A percentile compares a stretch with the other conserved stretches of the same genome.
These are phyloP conservation scores for Lamproptera curius DNA, from an alignment of 2,888 invertebrate species.

Conservation along the genomic window DNA sequence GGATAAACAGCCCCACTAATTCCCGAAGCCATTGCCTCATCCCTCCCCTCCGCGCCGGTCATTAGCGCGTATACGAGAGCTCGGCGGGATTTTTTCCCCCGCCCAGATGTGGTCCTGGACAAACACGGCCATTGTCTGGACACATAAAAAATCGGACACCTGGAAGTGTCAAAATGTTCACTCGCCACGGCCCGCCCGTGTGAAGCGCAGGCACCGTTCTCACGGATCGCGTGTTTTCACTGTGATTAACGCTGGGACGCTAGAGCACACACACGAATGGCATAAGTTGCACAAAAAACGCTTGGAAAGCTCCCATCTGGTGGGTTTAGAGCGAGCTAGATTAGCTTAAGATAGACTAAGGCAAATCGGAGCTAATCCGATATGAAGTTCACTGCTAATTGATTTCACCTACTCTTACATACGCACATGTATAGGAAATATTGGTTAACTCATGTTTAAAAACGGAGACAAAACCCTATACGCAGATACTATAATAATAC, in stretches of 20 bases:
- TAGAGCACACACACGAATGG: constrained; percentile 22
- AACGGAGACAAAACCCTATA: too few relatives aligned
- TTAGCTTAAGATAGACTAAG: too few relatives aligned
- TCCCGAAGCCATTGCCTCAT: constrained; percentile 34
- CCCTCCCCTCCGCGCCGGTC: constrained; percentile 40
- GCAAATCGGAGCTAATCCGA: too few relatives aligned
- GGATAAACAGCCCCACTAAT: constrained; percentile 53
- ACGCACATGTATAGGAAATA: too few relatives aligned
- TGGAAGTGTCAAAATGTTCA: constrained; percentile 78
- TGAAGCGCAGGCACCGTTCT: constrained; percentile 45
- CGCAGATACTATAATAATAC: too few relatives aligned
- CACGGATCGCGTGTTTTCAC: constrained; percentile 28
- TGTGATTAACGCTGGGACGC: constrained; percentile 32
- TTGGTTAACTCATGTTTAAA: too few relatives aligned
- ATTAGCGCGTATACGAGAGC: constrained; percentile 72
- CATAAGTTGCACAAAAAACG: constrained; percentile 13
- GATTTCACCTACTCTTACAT: too few relatives aligned
- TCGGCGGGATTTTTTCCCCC: constrained; percentile 66
- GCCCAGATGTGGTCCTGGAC: constrained; percentile 72
- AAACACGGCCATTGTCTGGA: constrained; percentile 60
- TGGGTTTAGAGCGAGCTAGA: too few relatives aligned
- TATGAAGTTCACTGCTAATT: too few relatives aligned
- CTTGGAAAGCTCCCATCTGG: background rate
- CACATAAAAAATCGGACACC: constrained; percentile 72
- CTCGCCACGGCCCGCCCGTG: constrained; percentile 64